These are phyloP conservation scores for Mastacembelus armatus DNA, from an alignment of 2,797 vertebrate species.

Conservation along the genomic window DNA sequence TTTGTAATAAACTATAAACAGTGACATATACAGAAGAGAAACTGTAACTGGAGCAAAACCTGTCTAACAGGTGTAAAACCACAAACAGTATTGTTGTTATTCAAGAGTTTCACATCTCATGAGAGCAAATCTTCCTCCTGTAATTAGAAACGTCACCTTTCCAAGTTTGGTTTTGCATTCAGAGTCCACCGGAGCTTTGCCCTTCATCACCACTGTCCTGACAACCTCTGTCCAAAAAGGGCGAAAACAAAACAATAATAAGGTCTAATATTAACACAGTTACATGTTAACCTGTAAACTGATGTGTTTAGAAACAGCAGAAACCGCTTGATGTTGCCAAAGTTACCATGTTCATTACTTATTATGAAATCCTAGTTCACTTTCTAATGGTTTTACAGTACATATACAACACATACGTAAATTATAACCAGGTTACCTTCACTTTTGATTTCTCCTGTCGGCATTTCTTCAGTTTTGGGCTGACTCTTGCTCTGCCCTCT, in stretches of 20 bases:
- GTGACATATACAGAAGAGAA: conserved; percentile 1
- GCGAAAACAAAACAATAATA: conserved; percentile 18
- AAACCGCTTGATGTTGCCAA: background rate
- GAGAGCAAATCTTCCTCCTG: too few relatives aligned
- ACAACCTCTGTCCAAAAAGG: conserved; percentile 80
- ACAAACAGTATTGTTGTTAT: background rate
- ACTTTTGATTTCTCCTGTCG: conserved; percentile 58
- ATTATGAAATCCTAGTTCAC: background rate
- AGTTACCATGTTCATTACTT: background rate
- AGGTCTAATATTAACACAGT: background rate
- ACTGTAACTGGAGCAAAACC: background rate
- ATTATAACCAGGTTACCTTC: conserved; percentile 50
- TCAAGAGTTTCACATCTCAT: background rate
- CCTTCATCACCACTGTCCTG: conserved; percentile 89
- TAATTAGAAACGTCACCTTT: conserved; percentile 83
- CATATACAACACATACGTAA: background rate
- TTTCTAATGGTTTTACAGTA: background rate
- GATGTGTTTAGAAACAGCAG: background rate
- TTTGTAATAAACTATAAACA: too few relatives aligned
- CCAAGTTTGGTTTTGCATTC: conserved; percentile 89
- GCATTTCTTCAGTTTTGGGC: conserved; percentile 45
- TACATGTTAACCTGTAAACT: background rate
- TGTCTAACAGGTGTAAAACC: conserved; percentile 26
- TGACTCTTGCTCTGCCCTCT: conserved; percentile 66
- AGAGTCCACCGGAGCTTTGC: conserved; percentile 89